Base-by-base conservation (phyloP, 2,888 invertebrate genomes). In the Byasa hedistus region DNA sequence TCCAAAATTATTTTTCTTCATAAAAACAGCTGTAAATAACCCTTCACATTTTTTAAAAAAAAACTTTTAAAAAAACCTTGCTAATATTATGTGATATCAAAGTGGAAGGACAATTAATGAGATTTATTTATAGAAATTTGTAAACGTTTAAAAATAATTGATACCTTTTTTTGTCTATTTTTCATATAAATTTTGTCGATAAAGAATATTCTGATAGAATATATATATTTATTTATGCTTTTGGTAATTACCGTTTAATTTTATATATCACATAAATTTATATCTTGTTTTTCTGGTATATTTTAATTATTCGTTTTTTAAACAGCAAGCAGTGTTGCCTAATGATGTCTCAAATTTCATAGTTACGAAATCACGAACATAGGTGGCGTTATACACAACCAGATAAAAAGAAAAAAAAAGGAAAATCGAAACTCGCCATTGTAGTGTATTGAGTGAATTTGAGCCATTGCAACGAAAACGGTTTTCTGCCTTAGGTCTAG, bases 401-500 rank as follows among this genome's bases (percentile, higher is more conserved):
- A 76, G 74, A n/a, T n/a, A n/a, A n/a, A 73, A 75, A 73, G 76
- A 78, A 79, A 79, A 68, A 73, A 73, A 68, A 73, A 73, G 73
- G 74, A 84, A 86, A 86, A 86, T 86, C 85, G 85, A 86, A 86
- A 81, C 81, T 79, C 76, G 77, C 75, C 79, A 78, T 75, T 77
- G 74, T 73, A 75, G 75, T 77, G 70, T 71, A 72, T 74, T 69
- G 77, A 73, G 76, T 75, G 75, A 78, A 74, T 78, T 74, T 76
- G 72, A 77, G 77, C 75, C 75, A 72, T 82, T 86, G 83, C 84
- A 83, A 83, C 87, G 87, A 86, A 87, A 89, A 89, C 89, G 86
- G 88, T 89, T 91, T 88, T 89, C 88, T 90, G 88, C 83, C 86
- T 91, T 77, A 87, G 81, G 89, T 90, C 89, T 87, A 86, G 86